Evolutionary conservation across 2,888 invertebrate genomes (phyloP).

Genomic region (Drosophila kuntzei): DNA sequence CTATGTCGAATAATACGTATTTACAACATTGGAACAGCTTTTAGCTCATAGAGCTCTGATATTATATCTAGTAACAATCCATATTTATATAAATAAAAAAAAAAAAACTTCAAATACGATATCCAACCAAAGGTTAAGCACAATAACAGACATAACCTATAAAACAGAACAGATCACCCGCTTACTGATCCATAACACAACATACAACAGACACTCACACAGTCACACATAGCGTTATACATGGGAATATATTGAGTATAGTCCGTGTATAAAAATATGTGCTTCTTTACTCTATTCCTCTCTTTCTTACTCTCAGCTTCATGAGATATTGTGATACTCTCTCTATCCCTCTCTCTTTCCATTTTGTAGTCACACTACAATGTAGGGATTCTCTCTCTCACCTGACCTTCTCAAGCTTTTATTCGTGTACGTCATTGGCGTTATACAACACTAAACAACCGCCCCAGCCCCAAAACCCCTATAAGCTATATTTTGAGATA

Average conservation of each 20-base stretch:
- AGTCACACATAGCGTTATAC: conserved; percentile 2
- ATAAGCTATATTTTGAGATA: not conserved
- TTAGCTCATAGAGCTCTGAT: conserved; percentile 43
- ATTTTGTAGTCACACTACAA: conserved; percentile 12
- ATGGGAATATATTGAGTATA: not conserved
- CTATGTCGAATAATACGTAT: not conserved
- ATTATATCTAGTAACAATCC: conserved; percentile 26
- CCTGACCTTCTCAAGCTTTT: not conserved
- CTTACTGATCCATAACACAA: conserved; percentile 9
- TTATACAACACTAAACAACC: conserved; percentile 37
- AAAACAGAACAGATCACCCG: conserved; percentile 21
- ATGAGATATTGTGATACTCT: not conserved
- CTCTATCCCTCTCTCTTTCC: too few species aligned
- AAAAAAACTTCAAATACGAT: conserved; percentile 1
- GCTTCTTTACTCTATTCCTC: conserved; percentile 5
- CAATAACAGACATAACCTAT: not conserved
- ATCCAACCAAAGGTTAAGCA: not conserved
- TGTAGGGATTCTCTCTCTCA: not conserved
- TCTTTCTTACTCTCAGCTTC: conserved; percentile 28
- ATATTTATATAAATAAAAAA: not conserved
- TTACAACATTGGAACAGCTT: conserved; percentile 24
- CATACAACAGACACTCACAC: conserved; percentile 2
- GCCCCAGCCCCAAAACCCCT: not conserved
- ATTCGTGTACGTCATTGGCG: conserved; percentile 28
- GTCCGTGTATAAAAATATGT: conserved; percentile 10